Evolutionary conservation across 2,113 vertebrate genomes (phyloP), one percentile per base, ranked within the genome.

Genomic region (Sterna hirundo): DNA sequence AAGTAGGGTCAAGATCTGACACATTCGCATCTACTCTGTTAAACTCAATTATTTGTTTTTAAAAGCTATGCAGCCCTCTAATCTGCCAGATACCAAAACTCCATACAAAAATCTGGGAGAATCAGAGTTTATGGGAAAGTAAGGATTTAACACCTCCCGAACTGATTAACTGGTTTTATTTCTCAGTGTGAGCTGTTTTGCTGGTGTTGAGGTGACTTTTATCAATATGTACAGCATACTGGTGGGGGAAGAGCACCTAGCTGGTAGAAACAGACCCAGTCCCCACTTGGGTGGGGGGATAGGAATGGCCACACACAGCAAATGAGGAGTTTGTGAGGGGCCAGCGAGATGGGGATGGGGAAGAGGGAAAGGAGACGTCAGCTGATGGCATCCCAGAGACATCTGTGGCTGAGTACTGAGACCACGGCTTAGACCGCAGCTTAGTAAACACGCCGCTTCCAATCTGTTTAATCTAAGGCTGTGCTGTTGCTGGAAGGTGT

Each of bases 231-330:
- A 44, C 1, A 1, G 42, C 22, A 19, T 49, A 29, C 6, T 0
- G 2, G 40, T 26, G 27, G 1, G 4, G 55, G 47, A 91, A 51
- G 38, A 68, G 8, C 14, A 52, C 15, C 21, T 25, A 13, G 32
- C 16, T 34, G 38, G 38, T 60, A 66, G 74, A 54, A 84, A 74
- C 16, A 49, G 40, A 38, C 13, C 11, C 26, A 16, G 23, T 34
- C 5, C 2, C 15, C 0, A 1, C n/a, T 47, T 42, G 18, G 21
- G 16, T 15, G 6, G 0, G 21, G n/a, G 7, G 14, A 22, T 12
- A 55, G 55, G 36, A 71, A 32, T 0, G 7, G 80, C 64, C 0
- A 0, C 1, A 5, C 2, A 3, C 19, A 72, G 66, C 36, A 49
- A 12, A 62, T 6, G 27, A 60, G 30, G 38, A 47, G 54, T 14